These are phyloP conservation scores for Sceloporus tristichus DNA, from an alignment of 2,113 vertebrate genomes.

Conservation along the genomic window DNA sequence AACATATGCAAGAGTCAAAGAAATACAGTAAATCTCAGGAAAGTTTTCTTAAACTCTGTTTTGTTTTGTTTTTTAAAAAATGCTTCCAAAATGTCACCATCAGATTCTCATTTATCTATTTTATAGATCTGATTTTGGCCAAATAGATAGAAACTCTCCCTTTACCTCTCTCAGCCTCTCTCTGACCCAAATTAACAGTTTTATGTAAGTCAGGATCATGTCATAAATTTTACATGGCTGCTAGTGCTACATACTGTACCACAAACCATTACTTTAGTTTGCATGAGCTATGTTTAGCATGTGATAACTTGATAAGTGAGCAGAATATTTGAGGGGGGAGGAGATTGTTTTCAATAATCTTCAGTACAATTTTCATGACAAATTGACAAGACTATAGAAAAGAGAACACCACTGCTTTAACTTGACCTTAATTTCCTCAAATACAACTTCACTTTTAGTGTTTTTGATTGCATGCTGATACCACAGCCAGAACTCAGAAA, in stretches of 20 bases:
- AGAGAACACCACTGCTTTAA: no score
- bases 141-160: not conserved
- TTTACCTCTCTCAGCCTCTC: no score
- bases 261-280: not conserved
- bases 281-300: not conserved
- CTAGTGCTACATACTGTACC: not conserved
- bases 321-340: not conserved
- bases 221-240: not conserved
- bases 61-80: not conserved
- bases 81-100: constrained; percentile 18
- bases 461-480: constrained; percentile 1
- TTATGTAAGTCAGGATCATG: constrained; percentile 13
- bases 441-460: not conserved
- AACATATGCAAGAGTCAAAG: not conserved
- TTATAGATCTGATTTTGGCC: constrained; percentile 29
- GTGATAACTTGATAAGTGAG: not conserved
- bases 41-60: not conserved
- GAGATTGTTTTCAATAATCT: not conserved
- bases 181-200: not conserved
- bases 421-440: constrained; percentile 9
- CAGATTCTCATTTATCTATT: not conserved
- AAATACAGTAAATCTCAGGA: constrained; percentile 33
- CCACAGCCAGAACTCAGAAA: no score
- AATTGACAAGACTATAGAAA: not conserved
- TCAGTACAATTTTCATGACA: not conserved